phyloP scores from a whole-genome alignment of 2,113 vertebrate species.

The Cromileptes altivelis region DNA sequence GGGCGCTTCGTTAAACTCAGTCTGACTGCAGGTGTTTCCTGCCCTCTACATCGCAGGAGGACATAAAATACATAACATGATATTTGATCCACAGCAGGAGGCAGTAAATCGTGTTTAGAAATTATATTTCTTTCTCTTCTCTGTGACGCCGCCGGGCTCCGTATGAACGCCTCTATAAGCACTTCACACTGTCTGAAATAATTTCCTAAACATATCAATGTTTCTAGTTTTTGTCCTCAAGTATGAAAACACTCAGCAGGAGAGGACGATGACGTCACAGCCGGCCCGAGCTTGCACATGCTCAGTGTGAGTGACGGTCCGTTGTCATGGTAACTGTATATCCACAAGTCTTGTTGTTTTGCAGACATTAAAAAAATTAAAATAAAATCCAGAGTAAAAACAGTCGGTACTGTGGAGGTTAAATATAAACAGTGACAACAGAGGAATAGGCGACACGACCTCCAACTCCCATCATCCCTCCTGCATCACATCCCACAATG shows the following conservation, averaged over 20 bases:
- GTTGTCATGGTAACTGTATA: not conserved
- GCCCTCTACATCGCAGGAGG: too few relatives aligned
- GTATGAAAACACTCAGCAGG: not conserved
- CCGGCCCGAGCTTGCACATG: not conserved
- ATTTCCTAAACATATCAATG: not conserved
- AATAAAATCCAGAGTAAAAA: not conserved
- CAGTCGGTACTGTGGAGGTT: not conserved
- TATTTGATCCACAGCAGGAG: too few relatives aligned
- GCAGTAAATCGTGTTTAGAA: not conserved
- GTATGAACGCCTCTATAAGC: not conserved
- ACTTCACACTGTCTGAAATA: not conserved
- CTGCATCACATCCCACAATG: not conserved
- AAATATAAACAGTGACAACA: not conserved
- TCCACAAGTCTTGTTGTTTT: not conserved
- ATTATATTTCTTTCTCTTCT: too few relatives aligned
- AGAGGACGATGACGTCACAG: conserved; percentile 4
- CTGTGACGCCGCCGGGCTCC: not conserved
- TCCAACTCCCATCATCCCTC: not conserved
- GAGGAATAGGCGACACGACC: not conserved
- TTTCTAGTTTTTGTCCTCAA: not conserved
- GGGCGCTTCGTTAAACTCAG: too few relatives aligned
- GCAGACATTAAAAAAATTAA: not conserved
- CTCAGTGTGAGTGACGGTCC: conserved; percentile 1
- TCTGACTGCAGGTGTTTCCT: too few relatives aligned
- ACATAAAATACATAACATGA: too few relatives aligned